These are phyloP conservation scores for Calephelis virginiensis DNA, from an alignment of 1,140 invertebrate genomes.

Conservation along the genomic window DNA sequence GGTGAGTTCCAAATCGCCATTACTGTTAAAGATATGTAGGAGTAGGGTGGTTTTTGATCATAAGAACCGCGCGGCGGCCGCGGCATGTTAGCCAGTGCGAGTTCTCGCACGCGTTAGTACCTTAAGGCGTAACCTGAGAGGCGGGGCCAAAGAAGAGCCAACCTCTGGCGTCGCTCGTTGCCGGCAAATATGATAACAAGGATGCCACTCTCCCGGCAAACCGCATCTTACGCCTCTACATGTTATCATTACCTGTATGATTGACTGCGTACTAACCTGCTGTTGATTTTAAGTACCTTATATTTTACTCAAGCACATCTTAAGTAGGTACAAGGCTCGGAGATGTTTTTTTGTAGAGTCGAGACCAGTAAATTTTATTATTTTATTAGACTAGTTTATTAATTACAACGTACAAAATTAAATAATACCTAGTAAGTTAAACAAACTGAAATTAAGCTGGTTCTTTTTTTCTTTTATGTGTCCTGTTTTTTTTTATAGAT, in stretches of 20 bases:
- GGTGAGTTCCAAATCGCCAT: conserved; percentile 97
- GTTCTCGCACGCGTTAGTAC: conserved; percentile 15
- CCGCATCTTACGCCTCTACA: conserved; percentile 54
- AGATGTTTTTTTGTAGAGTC: neutral
- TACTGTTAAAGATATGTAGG: conserved; percentile 96
- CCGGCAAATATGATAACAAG: conserved; percentile 68
- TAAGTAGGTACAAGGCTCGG: neutral
- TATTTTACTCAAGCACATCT: conserved; percentile 20
- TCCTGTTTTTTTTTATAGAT: no score
- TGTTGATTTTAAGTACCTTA: conserved; percentile 53
- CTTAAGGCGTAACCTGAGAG: conserved; percentile 31
- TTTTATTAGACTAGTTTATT: no score
- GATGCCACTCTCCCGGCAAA: conserved; percentile 55
- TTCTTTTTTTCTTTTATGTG: no score
- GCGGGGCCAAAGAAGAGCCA: conserved; percentile 25
- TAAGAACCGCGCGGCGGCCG: conserved; percentile 87
- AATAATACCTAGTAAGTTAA: no score
- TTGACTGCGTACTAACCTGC: conserved; percentile 67
- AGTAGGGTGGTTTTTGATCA: conserved; percentile 97
- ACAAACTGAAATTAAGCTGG: no score
- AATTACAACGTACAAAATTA: no score
- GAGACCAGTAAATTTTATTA: no score
- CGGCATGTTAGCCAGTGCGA: conserved; percentile 82
- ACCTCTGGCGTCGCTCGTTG: conserved; percentile 32
- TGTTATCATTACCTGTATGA: conserved; percentile 66